Evolutionary conservation across 2,888 invertebrate genomes (phyloP), one percentile per base, ranked within the genome.

Genomic region (Cryptosula pallasiana): DNA sequence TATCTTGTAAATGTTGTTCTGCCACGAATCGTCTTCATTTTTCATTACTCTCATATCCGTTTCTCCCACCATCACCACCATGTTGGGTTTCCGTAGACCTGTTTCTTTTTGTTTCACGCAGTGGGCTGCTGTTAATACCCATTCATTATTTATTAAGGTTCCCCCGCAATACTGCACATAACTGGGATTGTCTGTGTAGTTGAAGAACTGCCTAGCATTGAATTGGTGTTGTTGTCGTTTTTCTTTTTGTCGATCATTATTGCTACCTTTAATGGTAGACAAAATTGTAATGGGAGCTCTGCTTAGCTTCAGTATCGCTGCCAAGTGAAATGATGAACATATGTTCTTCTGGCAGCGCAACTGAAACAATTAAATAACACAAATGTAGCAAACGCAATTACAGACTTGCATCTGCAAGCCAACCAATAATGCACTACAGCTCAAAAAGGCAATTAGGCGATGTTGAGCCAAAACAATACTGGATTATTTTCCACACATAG

Each of bases 81-180:
- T 36, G 45, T 54, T 36, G 13, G 45, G 70, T 29, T 70, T 70
- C 2, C 36, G 70, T 20, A 54, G 36, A 9, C 70, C 55, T 13
- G 70, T 70, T 23, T 54, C 70, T 9, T 27, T 34, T 54, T 70
- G 45, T 36, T 54, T 36, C 2, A 70, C 70, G 25, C 70, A 70
- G 45, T 70, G 70, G 25, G 70, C 70, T 2, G 70, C 70, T 54
- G 70, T 70, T 3, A 70, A 36, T 3, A 70, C 70, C 70, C 70
- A 70, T 3, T 70, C 5, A 23, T 36, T 36, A 36, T 36, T 54
- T 5, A 70, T 70, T 3, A 70, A 29, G 2, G 70, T 54, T 29
- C 70, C 70, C 3, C 70, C 70, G 45, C 70, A 70, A 70, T 70
- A 54, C 29, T 70, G 70, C 45, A 70, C 70, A 32, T 63, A 63